Evolutionary conservation across 2,113 vertebrate genomes (phyloP), one percentile per base, ranked within the genome.

Genomic region (Antigone vipio): DNA sequence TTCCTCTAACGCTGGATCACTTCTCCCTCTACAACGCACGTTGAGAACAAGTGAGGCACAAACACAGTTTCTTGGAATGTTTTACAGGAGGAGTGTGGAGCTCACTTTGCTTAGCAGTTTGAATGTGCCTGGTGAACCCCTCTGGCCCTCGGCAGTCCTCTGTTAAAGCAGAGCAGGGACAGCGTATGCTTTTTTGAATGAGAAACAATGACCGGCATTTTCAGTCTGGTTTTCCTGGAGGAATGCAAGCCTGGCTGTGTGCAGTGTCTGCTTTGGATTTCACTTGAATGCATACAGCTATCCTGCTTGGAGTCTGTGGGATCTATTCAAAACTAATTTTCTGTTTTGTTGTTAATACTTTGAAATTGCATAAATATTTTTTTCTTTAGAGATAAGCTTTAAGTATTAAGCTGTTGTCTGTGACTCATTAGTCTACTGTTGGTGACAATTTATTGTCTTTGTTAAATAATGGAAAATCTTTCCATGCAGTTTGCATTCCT

Each of bases 391-490:
- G 45, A 53, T 68, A 73, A 88, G 26, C 80, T 64, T 38, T 34
- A 89, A 74, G 47, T 68, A 71, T 91, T 94, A 94, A 93, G 78
- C 85, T 82, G 7, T 93, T 95, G 29, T 79, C 74, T 93, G 66
- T 91, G 74, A 92, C 87, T 95, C 81, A 69, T 87, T 79, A 72
- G 69, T 73, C 84, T 91, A 29, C 72, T 72, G 27, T 82, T 94
- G 63, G 32, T 83, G 58, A 66, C 27, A 56, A 49, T 67, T 84
- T 77, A 56, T 44, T 76, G 47, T 78, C 73, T 90, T 81, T 92
- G 85, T 95, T 95, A 94, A 95, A 64, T 91, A 11, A 58, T 34
- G 76, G 93, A 93, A 96, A 93, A 88, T 89, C 69, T 90, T 85
- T 85, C 40, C 19, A 17, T 82, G 69, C 69, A 38, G 49, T 91